Conservation (phyloP, 2,888 invertebrate species). For the Caenorhabditis parvicauda region DNA sequence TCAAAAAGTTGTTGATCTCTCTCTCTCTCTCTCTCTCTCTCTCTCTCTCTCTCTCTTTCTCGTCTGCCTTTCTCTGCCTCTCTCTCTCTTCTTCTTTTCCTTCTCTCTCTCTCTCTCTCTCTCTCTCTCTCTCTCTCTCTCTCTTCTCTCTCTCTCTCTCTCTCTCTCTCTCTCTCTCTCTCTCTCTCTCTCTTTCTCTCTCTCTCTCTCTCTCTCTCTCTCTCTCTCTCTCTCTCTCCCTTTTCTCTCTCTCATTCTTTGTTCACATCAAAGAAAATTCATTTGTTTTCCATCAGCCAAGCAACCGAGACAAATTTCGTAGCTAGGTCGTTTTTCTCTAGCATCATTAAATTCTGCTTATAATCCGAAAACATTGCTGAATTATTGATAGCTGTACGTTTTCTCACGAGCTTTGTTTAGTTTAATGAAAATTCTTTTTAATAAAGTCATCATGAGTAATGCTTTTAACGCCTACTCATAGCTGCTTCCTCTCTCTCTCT, state of each 20-base stretch:
- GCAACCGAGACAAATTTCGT: too few relatives aligned
- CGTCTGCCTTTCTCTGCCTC: neutral
- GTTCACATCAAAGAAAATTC: too few relatives aligned
- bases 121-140: constrained; percentile 3
- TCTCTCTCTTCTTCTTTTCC: neutral
- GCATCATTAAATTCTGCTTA: too few relatives aligned
- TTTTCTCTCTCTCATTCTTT: constrained; percentile 12
- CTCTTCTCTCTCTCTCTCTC: neutral
- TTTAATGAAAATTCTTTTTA: too few relatives aligned
- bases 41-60: neutral
- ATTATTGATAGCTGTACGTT: too few relatives aligned
- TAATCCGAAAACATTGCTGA: too few relatives aligned
- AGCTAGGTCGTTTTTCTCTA: too few relatives aligned
- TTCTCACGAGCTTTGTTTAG: too few relatives aligned
- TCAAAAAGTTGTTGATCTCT: too few relatives aligned
- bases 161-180: neutral
- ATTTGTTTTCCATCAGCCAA: too few relatives aligned
- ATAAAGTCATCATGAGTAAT: too few relatives aligned
- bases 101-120: neutral
- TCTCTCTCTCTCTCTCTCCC: constrained; percentile 7
- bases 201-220: neutral
- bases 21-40: constrained; percentile 6
- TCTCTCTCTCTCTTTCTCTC: constrained; percentile 5
- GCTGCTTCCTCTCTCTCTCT: constrained; percentile 11
- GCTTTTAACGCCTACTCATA: too few relatives aligned